Base-by-base conservation (phyloP, 2,888 invertebrate genomes). In the Auanema freiburgensis region DNA sequence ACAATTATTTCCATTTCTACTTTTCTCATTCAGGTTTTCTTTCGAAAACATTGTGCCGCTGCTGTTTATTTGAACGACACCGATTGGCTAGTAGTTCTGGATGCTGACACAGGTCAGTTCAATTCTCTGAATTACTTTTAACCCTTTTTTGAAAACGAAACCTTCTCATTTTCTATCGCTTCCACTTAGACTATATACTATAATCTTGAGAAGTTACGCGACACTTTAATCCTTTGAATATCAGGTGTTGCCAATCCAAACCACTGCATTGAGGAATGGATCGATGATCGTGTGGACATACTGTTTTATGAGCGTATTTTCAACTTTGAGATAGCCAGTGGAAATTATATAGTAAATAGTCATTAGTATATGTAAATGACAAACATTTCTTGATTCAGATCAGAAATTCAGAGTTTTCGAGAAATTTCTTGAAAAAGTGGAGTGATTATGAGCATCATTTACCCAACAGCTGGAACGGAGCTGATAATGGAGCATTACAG, bases 231-330 rank as follows among this genome's bases (percentile, higher is more conserved):
- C 18, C 51, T 51, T 51, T 46, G 50, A 4, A 41, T 14, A 57
- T 50, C 24, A 71, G 80, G 78, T 43, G 71, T 81, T 6, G 81
- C 78, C 49, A 83, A 83, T 64, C 83, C 83, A n/a, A 80, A 79
- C 63, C 82, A 82, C 63, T 82, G 81, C 65, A 72, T 82, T 42
- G 81, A 81, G 60, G 82, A 83, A 62, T 83, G 79, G 78, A 83
- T 83, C 60, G 83, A 83, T 60, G 67, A 69, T 41, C 72, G 81
- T 2, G 79, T 79, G 49, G 75, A 80, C 65, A 59, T 83, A 23
- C 63, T 83, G 50, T 80, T 83, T 70, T 83, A 83, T 60, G 82
- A 83, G 63, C 68, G 83, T 8, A 81, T 79, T 65, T 83, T 81
- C 73, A 83, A 83, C 62, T 83, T 79, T 79, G 83, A 83, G 69